Evolutionary conservation across 2,113 vertebrate species (phyloP), one percentile per base, ranked within the genome.

Genomic region (Leucosticte australis): DNA sequence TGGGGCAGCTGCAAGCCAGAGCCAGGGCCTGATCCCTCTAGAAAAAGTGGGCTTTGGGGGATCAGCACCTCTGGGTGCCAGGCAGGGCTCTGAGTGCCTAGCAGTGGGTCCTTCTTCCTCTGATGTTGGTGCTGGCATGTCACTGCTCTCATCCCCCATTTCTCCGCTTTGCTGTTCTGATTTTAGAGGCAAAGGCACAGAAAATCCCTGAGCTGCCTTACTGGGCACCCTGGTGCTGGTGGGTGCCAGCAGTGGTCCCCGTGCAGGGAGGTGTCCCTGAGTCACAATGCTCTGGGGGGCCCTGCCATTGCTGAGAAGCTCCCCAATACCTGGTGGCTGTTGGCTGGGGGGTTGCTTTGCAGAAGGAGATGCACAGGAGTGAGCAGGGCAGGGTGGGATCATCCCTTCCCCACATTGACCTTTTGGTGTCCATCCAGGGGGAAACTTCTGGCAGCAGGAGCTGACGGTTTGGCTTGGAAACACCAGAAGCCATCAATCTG

Each of bases 71-170:
- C 3, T n/a, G 70, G 70, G 47, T 55, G 75, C 89, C 42, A 33
- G 65, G 37, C 53, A 19, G 16, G 52, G 39, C 56, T 65, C 23
- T 14, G 71, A 46, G 53, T 21, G 3, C 11, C 30, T 2, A 0
- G 56, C 9, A 2, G 8, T 2, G 8, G 39, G 9, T 50, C 5
- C 33, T 44, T 26, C 3, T 55, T 57, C 22, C 33, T 2, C 27
- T 1, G 5, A 27, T 18, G 22, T 1, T 1, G 37, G 16, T 0
- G 0, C 21, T 3, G 33, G 17, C 1, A 0, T 73, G 46, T 28
- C 44, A 14, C 68, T 39, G 7, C 1, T 39, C 62, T 55, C 2
- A 0, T 44, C n/a, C 71, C 42, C 39, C 2, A 1, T 23, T 28
- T 57, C n/a, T 16, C 47, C 44, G 82, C 4, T 0, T 15, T 7